Evolutionary conservation across 2,113 vertebrate genomes (phyloP).

Genomic region (Lycocorax pyrrhopterus): DNA sequence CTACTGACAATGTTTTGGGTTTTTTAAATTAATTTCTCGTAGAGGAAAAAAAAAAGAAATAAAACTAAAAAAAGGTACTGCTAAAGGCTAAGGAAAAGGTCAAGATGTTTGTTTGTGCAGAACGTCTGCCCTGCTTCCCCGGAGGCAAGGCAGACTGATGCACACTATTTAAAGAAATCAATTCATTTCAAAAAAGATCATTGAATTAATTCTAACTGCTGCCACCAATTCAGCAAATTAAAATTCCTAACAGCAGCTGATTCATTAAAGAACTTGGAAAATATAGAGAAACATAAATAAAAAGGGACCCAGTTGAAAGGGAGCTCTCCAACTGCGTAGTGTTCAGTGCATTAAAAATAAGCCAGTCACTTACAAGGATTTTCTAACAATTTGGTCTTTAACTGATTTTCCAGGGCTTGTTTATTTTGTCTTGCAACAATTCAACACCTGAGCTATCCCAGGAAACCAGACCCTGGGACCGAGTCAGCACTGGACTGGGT

Average conservation of each 20-base stretch:
- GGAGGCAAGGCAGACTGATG: constrained; percentile 38
- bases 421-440: not conserved
- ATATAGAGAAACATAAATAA: constrained; percentile 51
- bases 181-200: constrained; percentile 66
- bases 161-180: constrained; percentile 66
- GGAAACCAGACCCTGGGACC: not conserved
- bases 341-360: not conserved
- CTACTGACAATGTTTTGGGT: not conserved
- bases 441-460: not conserved
- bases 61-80: constrained; percentile 9
- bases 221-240: constrained; percentile 61
- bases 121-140: constrained; percentile 25
- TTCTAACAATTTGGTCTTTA: not conserved
- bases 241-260: constrained; percentile 56
- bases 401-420: not conserved
- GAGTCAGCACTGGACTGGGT: not conserved
- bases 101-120: constrained; percentile 69
- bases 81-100: constrained; percentile 67
- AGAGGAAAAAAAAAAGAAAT: not conserved
- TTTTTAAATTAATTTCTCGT: constrained; percentile 16
- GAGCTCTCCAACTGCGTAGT: not conserved
- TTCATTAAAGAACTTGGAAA: constrained; percentile 56
- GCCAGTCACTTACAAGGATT: not conserved
- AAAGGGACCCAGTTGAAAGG: constrained; percentile 20
- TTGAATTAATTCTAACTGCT: constrained; percentile 63